Evolutionary conservation across 2,888 invertebrate genomes (phyloP), one percentile per base, ranked within the genome.

Genomic region (Dasypogon diadema): DNA sequence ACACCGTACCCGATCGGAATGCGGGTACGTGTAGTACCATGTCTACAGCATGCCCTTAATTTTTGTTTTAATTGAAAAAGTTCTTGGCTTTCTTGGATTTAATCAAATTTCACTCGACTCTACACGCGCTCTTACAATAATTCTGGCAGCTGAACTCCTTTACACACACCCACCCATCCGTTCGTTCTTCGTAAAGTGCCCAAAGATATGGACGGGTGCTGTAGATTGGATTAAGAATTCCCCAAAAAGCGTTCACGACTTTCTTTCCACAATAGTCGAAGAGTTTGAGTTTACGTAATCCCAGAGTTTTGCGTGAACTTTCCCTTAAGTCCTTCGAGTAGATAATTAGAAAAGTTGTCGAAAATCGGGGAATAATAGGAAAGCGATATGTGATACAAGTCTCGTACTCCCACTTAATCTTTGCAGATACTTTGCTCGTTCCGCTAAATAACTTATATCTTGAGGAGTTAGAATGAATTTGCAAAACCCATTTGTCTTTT

Each of bases 1-100:
- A 60, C 60, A 37, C 37, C 42, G 12, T 12, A 42, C 42, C 3
- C 42, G 42, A 42, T 42, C n/a, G 42, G 1, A 42, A 12, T 42
- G 42, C 42, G 42, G 2, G 21, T 37, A 60, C 60, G 21, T 60
- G 60, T 60, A 58, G 34, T 37, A 60, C 60, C 34, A 60, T 37
- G 18, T 60, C 60, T 37, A 37, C 37, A 16, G 60, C 34, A 37
- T 8, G 10, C 37, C 42, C 34, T 60, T 60, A 60, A 60, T 60
- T 60, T 60, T 60, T 60, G 37, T 60, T 60, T 60, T 60, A 60
- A 60, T 60, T 60, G 60, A 60, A 60, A 60, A 60, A 60, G 60
- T 60, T 60, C 60, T 58, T 60, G 60, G 18, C 34, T 60, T 60
- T 60, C 60, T 60, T n/a, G 60, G 60, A 60, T 60, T 60, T 60